Base-by-base conservation (phyloP, 2,888 invertebrate species). In the Argynnis bischoffii region DNA sequence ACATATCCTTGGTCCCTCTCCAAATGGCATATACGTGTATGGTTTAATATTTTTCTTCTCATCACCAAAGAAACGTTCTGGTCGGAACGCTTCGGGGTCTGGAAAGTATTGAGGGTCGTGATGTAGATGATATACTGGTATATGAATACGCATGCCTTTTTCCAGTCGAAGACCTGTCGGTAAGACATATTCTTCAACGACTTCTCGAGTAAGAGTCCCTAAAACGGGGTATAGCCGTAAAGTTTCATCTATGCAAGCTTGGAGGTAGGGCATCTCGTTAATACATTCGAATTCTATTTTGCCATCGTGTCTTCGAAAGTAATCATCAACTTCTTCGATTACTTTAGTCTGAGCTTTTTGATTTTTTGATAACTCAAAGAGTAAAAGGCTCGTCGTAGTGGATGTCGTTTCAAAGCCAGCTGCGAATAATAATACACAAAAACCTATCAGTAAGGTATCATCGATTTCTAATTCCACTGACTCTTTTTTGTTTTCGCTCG, bases 391-490 rank as follows among this genome's bases (percentile, higher is more conserved):
- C 13, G 80, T 68, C 0, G 82, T 81, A 0, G 78, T 74, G 0
- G 87, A 74, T 6, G 86, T 81, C 0, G 86, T 84, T 16, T 87
- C 86, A 48, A 77, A 87, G 3, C 87, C 87, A 21, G 84, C 87
- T 0, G 69, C 80, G 18, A 84, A 87, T 63, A 95, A 94, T 0
- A 92, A 74, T 11, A 93, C 82, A 0, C 93, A 90, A 66, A 95
- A 94, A 0, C 94, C 88, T 0, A 92, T 85, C 3, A 94, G 73
- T 55, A 94, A 78, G 6, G 90, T 83, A 6, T 92, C 76, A 0
- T 88, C 81, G 0, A 94, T 75, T 2, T 82, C 76, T 14, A 70
- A 13, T n/a, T 48, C 35, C 3, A 61, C 31, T 48, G 35, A 57
- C 16, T 31, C 21, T 41, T 64, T 68, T 13, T 18, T 35, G 6